phyloP scores from a whole-genome alignment of 2,888 invertebrate species.

The Drosophila maculinotata region DNA sequence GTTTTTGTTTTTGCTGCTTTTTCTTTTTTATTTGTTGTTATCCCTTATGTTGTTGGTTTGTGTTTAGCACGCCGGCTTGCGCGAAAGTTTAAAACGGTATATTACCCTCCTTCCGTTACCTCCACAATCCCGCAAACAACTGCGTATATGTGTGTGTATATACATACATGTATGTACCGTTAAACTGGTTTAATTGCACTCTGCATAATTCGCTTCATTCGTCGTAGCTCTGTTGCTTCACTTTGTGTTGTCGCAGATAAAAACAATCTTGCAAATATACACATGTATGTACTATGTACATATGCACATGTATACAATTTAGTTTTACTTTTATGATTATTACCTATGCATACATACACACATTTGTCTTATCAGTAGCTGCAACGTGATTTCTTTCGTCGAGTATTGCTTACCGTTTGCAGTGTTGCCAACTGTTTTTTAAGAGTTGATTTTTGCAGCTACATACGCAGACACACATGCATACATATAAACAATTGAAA shows the following conservation, averaged over 20 bases:
- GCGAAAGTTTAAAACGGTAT: conserved; percentile 70
- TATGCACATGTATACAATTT: no score
- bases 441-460: neutral
- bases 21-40: conserved; percentile 20
- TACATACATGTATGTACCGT: conserved; percentile 48
- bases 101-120: conserved; percentile 27
- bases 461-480: conserved; percentile 3
- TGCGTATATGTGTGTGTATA: conserved; percentile 17
- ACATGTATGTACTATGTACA: no score
- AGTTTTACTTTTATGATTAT: conserved; percentile 19
- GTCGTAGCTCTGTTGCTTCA: conserved; percentile 28
- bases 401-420: conserved; percentile 2
- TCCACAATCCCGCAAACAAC: conserved; percentile 21
- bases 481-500: conserved; percentile 13
- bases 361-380: conserved; percentile 31
- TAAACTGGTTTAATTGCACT: conserved; percentile 73
- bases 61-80: conserved; percentile 64
- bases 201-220: conserved; percentile 37
- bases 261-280: conserved; percentile 33
- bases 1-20: conserved; percentile 45
- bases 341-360: neutral
- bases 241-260: conserved; percentile 27
- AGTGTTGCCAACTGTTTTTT: conserved; percentile 24
- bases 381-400: conserved; percentile 6
- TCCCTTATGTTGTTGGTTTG: conserved; percentile 55